Conservation (phyloP, 2,797 vertebrate species). For the Sparus aurata region DNA sequence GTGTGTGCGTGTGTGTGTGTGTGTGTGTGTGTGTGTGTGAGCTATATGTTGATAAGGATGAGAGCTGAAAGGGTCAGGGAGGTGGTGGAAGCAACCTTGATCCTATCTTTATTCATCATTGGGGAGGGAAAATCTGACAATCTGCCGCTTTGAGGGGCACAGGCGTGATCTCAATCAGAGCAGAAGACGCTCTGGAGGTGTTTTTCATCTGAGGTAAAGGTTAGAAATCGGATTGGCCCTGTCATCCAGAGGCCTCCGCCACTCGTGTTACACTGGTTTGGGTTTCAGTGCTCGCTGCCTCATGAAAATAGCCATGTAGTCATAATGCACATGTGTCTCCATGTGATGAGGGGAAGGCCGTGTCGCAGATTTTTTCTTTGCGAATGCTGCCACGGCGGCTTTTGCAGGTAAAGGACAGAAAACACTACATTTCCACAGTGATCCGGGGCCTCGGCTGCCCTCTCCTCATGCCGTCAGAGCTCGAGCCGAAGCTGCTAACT, state of each 20-base stretch:
- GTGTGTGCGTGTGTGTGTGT: background rate
- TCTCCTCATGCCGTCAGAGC: conserved; percentile 51
- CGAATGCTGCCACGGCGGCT: background rate
- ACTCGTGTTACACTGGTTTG: conserved; percentile 79
- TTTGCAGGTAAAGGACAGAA: background rate
- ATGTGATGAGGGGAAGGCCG: conserved; percentile 5
- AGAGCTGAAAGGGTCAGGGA: conserved; percentile 55
- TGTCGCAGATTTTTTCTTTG: background rate
- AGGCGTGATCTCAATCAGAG: conserved; percentile 34
- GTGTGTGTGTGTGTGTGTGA: conserved; percentile 16
- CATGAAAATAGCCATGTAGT: conserved; percentile 76
- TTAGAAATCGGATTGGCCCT: conserved; percentile 65
- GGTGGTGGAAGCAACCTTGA: conserved; percentile 44
- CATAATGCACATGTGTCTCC: conserved; percentile 44
- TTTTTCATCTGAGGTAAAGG: conserved; percentile 65
- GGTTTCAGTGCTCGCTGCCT: conserved; percentile 72
- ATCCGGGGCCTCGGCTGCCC: conserved; percentile 47
- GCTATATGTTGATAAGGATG: conserved; percentile 61
- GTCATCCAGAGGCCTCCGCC: conserved; percentile 63
- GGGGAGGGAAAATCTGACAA: background rate
- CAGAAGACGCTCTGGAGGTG: conserved; percentile 7
- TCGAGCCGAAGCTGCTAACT: conserved; percentile 71
- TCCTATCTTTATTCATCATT: conserved; percentile 36
- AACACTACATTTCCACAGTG: conserved; percentile 30
- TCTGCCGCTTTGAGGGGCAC: conserved; percentile 1